Conservation (phyloP, 2,113 vertebrate genomes). For the Phasianus colchicus region DNA sequence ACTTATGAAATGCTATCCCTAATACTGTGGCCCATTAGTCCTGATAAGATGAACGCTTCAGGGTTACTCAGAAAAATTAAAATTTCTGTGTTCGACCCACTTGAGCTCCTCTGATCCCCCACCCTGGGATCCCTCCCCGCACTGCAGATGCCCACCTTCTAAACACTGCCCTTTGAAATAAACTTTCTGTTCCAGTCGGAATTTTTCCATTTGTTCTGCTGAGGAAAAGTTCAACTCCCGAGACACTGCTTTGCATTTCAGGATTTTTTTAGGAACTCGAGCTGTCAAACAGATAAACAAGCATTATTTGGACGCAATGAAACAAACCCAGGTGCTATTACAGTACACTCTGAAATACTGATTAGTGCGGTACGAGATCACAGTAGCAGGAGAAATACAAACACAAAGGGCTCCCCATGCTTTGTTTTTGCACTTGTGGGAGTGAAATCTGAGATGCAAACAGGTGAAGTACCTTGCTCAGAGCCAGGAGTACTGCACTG, state of each 20-base stretch:
- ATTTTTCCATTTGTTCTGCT: constrained; percentile 98
- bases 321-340: not conserved
- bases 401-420: not conserved
- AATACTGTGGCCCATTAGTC: constrained; percentile 50
- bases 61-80: constrained; percentile 43
- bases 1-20: constrained; percentile 67
- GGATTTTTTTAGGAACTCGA: constrained; percentile 98
- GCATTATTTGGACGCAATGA: not conserved
- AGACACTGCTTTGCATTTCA: constrained; percentile 98
- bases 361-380: not conserved
- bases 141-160: constrained; percentile 86
- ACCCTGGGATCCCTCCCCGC: not conserved
- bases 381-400: not conserved
- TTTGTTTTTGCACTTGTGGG: not conserved
- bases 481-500: not conserved
- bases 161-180: constrained; percentile 99
- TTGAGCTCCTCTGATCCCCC: not conserved
- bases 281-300: constrained; percentile 80
- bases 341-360: not conserved
- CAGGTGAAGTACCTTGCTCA: not conserved
- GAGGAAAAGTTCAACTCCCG: constrained; percentile 98
- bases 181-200: constrained; percentile 98
- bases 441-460: constrained; percentile 18
- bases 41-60: constrained; percentile 10
- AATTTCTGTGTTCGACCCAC: not conserved